phyloP scores from a whole-genome alignment of 2,797 vertebrate species.

The Phrynocephalus forsythii region DNA sequence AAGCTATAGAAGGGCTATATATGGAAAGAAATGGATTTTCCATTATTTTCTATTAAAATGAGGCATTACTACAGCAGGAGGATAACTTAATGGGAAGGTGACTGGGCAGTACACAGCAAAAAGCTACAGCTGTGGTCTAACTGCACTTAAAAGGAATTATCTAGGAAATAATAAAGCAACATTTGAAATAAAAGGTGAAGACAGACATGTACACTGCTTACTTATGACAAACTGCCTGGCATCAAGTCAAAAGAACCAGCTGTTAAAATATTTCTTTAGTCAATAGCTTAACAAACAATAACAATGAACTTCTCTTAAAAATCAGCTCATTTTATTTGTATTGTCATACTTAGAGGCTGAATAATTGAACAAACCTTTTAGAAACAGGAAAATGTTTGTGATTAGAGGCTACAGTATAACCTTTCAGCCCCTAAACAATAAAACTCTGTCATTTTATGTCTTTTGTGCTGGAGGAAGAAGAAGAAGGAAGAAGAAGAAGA shows the following conservation, averaged over 20 bases:
- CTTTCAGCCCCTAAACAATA: neutral
- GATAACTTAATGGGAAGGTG: neutral
- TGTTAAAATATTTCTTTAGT: slow-evolving; percentile 10
- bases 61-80: neutral
- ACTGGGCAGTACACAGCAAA: neutral
- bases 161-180: neutral
- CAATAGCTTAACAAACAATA: neutral
- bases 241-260: slow-evolving; percentile 7
- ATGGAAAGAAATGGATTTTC: neutral
- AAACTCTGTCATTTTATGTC: neutral
- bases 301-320: neutral
- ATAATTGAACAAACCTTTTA: neutral
- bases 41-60: neutral
- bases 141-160: neutral
- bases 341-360: neutral
- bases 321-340: neutral
- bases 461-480: neutral
- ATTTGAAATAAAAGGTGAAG: neutral
- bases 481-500: neutral
- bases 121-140: neutral
- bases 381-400: neutral
- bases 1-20: neutral
- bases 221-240: neutral
- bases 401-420: neutral
- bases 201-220: neutral